Evolutionary conservation across 1,140 invertebrate species (phyloP).

Genomic region (Maconellicoccus hirsutus): DNA sequence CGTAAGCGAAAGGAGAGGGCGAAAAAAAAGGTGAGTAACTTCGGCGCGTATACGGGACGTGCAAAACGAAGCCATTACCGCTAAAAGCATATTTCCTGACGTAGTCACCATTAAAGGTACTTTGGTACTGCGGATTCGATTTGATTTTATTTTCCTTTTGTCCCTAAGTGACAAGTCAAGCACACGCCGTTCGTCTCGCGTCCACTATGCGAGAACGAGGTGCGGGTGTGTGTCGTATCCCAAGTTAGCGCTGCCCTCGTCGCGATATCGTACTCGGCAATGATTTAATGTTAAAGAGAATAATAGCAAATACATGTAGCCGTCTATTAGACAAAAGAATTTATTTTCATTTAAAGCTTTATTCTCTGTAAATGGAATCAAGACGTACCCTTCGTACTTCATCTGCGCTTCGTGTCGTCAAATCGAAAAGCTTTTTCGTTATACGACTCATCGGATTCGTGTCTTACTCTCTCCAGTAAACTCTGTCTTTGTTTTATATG

Average conservation of each 20-base stretch:
- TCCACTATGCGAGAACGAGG: too few relatives aligned
- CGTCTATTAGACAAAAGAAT: slow-evolving; percentile 9
- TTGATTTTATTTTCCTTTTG: background rate
- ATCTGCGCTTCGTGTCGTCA: background rate
- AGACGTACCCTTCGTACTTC: background rate
- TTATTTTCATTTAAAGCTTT: slow-evolving; percentile 10
- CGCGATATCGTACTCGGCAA: background rate
- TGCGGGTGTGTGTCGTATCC: too few relatives aligned
- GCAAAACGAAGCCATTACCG: background rate
- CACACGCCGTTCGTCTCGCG: background rate
- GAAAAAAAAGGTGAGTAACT: too few relatives aligned
- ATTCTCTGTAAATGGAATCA: background rate
- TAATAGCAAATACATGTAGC: slow-evolving; percentile 9
- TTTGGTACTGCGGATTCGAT: background rate
- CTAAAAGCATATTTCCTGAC: slow-evolving; percentile 8
- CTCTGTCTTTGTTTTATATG: too few relatives aligned
- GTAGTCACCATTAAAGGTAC: background rate
- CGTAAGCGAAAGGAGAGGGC: too few relatives aligned
- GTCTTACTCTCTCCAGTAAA: background rate
- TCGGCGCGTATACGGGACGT: background rate
- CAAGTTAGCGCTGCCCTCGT: background rate
- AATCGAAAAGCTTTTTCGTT: background rate
- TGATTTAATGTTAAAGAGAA: slow-evolving; percentile 1
- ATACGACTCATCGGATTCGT: background rate
- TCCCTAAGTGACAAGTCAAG: slow-evolving; percentile 7